Conservation (phyloP, 2,888 invertebrate genomes). For the Dromius quadrimaculatus region DNA sequence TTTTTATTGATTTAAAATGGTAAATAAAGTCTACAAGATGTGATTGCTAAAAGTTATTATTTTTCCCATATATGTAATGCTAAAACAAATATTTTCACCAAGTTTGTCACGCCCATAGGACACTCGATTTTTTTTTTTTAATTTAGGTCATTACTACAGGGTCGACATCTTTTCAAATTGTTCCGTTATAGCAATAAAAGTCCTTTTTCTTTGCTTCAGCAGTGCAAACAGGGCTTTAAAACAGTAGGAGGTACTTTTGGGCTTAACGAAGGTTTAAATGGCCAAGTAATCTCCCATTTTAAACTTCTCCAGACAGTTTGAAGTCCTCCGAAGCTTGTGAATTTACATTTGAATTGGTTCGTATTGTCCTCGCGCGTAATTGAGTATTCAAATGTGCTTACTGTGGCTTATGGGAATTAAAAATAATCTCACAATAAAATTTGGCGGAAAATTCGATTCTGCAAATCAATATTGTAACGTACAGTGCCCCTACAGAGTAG, state of each 20-base stretch:
- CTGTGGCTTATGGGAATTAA: slow-evolving; percentile 18
- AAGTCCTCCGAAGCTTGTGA: slow-evolving; percentile 2
- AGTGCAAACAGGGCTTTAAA: not conserved
- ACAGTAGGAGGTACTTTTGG: slow-evolving; percentile 14
- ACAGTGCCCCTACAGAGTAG: too few relatives aligned
- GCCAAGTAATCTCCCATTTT: slow-evolving; percentile 20
- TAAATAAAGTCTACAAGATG: too few relatives aligned
- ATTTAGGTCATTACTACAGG: too few relatives aligned
- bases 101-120: too few relatives aligned
- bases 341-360: slow-evolving; percentile 19
- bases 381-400: slow-evolving; percentile 9
- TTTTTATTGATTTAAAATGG: too few relatives aligned
- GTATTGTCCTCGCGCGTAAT: slow-evolving; percentile 26
- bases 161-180: too few relatives aligned
- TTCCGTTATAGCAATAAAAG: not conserved
- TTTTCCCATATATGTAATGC: too few relatives aligned
- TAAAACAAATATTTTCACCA: too few relatives aligned
- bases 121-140: too few relatives aligned
- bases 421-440: not conserved
- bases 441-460: slow-evolving; percentile 1
- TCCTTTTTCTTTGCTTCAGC: slow-evolving; percentile 12
- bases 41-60: too few relatives aligned
- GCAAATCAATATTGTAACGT: too few relatives aligned
- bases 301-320: slow-evolving; percentile 25
- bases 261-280: slow-evolving; percentile 29